A percentile compares a stretch with the other conserved stretches of the same genome.
Conservation (phyloP, 2,797 vertebrate genomes). For the Pygocentrus nattereri region DNA sequence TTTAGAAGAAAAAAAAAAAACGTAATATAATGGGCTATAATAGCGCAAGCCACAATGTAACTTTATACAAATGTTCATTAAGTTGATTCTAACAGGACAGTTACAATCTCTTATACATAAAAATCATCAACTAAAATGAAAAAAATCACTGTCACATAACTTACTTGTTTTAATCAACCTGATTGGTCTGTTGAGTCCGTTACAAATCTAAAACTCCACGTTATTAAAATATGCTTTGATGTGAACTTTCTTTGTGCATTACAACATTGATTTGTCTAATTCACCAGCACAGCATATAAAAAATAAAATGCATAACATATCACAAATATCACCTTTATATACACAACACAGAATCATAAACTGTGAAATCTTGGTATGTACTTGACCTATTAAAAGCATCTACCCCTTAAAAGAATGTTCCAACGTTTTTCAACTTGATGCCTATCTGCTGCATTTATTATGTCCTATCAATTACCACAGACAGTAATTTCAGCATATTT, state of each 20-base stretch:
- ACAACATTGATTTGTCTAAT: background rate
- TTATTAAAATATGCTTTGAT: constrained; percentile 5
- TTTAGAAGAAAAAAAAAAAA: constrained; percentile 1
- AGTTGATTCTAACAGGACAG: constrained; percentile 7
- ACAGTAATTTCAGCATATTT: background rate
- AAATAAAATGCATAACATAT: constrained; percentile 10
- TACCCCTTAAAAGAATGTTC: background rate
- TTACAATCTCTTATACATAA: background rate
- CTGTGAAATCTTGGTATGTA: constrained; percentile 13
- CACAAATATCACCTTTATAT: background rate
- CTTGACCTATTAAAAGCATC: background rate
- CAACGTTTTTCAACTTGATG: too few species aligned
- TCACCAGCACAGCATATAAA: background rate
- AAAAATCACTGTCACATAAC: background rate
- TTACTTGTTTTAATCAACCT: background rate
- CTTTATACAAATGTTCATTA: background rate
- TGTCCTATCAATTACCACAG: background rate
- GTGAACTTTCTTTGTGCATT: constrained; percentile 2
- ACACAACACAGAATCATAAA: background rate
- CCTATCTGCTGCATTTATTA: background rate
- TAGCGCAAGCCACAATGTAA: constrained; percentile 19
- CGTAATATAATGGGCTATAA: constrained; percentile 5
- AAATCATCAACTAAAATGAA: background rate
- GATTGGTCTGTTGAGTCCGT: background rate
- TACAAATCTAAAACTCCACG: background rate